Evolutionary conservation across 2,888 invertebrate species (phyloP), one percentile per base, ranked within the genome.

Genomic region (Protophormia terraenovae): DNA sequence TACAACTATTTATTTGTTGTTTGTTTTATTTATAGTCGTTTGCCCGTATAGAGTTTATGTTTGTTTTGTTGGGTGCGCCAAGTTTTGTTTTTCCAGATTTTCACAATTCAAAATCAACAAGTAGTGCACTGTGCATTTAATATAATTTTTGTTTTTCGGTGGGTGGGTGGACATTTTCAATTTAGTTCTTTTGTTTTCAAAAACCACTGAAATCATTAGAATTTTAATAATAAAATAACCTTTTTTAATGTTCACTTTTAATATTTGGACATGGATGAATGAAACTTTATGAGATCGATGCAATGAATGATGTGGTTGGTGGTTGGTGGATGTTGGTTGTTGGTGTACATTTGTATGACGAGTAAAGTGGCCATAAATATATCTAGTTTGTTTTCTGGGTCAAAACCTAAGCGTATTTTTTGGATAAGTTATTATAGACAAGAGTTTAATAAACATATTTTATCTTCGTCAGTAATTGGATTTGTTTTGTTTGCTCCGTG

Each of bases 41-140:
- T 7, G 14, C 2, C 41, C 6, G n/a, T n/a, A 29, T 27, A 24
- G 12, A 19, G 55, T 55, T 71, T 45, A 16, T 55, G 14, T 47
- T 35, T 47, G 19, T n/a, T 60, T 72, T 72, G 62, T 69, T 69
- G 62, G 83, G 83, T 84, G 83, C 67, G 83, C 64, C 79, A 50
- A 29, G 75, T 12, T 71, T 12, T 29, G 50, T 41, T 58, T 83
- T 72, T 72, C 55, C 64, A 71, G 16, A 35, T 62, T 73, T 78
- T 73, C 73, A 79, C 78, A 83, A 83, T 69, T 83, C 27, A 69
- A n/a, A n/a, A 69, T 69, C 73, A 84, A 75, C 83, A 84, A 79
- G 84, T 79, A 75, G 71, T 76, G 64, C 22, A 24, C 16, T 47
- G 45, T 53, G 12, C 24, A 62, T 60, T 62, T 19, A 47, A 19